Percentiles rank a stretch among this genome's conserved stretches.
Conservation (phyloP, 2,888 invertebrate species). For the Chrysolina haemoptera region DNA sequence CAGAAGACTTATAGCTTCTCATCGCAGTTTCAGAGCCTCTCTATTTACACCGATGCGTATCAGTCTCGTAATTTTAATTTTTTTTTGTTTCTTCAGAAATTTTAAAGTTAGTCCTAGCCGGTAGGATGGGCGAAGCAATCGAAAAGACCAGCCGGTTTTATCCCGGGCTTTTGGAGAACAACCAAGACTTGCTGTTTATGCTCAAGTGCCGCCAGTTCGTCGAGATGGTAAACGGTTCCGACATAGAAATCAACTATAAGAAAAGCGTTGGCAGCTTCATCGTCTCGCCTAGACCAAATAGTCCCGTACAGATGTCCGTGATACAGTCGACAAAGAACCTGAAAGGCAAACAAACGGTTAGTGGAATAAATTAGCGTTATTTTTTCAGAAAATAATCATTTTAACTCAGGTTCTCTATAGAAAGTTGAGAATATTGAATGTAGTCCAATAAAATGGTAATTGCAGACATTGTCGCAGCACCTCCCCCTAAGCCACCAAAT, state of each 20-base stretch:
- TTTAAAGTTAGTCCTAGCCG: conserved; percentile 91
- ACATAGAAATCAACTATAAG: conserved; percentile 76
- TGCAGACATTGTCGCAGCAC: too few species aligned
- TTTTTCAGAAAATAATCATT: too few species aligned
- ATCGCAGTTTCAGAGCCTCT: too few species aligned
- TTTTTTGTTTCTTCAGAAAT: conserved; percentile 80
- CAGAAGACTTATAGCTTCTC: too few species aligned
- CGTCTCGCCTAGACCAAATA: conserved; percentile 68
- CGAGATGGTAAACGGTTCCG: conserved; percentile 95
- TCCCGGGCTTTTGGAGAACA: conserved; percentile 93
- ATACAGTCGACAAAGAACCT: conserved; percentile 83
- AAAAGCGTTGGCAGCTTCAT: conserved; percentile 54
- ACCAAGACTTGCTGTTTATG: conserved; percentile 93
- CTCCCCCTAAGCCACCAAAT: too few species aligned
- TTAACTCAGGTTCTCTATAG: too few species aligned
- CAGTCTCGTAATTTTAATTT: not conserved
- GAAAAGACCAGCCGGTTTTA: conserved; percentile 90
- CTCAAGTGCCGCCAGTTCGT: conserved; percentile 98
- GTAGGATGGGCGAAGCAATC: conserved; percentile 96
- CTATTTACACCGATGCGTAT: too few species aligned
- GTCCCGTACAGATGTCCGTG: conserved; percentile 82
- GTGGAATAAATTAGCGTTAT: conserved; percentile 10
- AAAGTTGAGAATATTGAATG: too few species aligned
- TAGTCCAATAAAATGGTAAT: too few species aligned
- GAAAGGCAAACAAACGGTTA: conserved; percentile 57